Base-by-base conservation (phyloP, 2,888 invertebrate species). In the Trypoxylon attenuatum region DNA sequence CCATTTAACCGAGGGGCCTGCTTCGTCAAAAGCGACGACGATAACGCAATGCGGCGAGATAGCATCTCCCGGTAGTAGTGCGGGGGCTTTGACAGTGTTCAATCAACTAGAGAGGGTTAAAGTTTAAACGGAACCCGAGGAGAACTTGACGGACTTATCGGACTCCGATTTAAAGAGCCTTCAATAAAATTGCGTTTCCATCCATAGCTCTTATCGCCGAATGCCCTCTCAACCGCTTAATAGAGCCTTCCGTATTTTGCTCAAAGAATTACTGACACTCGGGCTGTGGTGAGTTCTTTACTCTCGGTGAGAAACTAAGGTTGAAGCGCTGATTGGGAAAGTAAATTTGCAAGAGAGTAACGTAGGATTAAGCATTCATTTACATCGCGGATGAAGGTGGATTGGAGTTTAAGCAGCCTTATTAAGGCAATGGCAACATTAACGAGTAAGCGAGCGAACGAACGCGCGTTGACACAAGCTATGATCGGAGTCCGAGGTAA, bases 1-100 rank as follows among this genome's bases (percentile, higher is more conserved):
- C 55, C 73, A 73, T 66, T 69, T 69, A 72, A 76, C 50, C 62
- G 56, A 41, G 52, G 55, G 58, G 38, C 46, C 74, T 54, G 57
- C 49, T 54, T 39, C 57, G 58, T 52, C 52, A 61, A 66, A 53
- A 64, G 46, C 56, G 49, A 27, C 53, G 62, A 61, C 66, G 66
- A 67, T 67, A 55, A 62, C 55, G 52, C 29, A 55, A 62, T 52
- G 52, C 29, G 45, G 27, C 60, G 51, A 52, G 72, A 72, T 71
- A 72, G 21, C 47, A 61, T 56, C 62, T 55, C 52, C 25, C 33
- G 29, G 22, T 56, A n/a, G n/a, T n/a, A n/a, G n/a, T n/a, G n/a
- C n/a, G n/a, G n/a, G n/a, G n/a, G n/a, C n/a, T n/a, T n/a, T n/a
- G n/a, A n/a, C n/a, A n/a, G n/a, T n/a, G n/a, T n/a, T n/a, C n/a